These are phyloP conservation scores for Sinocyclocheilus rhinocerous DNA, from an alignment of 2,113 vertebrate genomes.

Conservation along the genomic window DNA sequence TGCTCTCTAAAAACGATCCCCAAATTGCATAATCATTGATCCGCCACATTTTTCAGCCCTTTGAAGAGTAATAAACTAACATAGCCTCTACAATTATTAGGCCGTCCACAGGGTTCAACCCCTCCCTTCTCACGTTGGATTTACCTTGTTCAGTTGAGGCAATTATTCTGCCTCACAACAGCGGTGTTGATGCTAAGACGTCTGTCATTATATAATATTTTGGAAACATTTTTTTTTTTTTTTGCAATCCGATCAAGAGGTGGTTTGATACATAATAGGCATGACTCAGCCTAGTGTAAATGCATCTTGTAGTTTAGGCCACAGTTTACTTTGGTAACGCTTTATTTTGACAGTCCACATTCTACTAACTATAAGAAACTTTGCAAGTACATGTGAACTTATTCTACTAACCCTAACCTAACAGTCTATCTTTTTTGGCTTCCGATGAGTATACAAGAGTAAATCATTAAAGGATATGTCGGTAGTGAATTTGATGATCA, in stretches of 20 bases:
- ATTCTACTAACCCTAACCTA: neutral
- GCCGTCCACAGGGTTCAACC: slow-evolving; percentile 54
- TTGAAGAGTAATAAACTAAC: slow-evolving; percentile 74
- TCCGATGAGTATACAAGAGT: neutral
- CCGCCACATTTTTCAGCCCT: slow-evolving; percentile 66
- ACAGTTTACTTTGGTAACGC: neutral
- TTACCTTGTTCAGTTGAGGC: slow-evolving; percentile 43
- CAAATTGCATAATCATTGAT: slow-evolving; percentile 67
- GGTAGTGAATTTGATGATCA: neutral
- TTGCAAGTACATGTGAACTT: neutral
- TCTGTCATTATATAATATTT: slow-evolving; percentile 38
- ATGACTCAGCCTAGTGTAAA: neutral
- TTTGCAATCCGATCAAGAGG: neutral
- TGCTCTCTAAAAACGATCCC: slow-evolving; percentile 67
- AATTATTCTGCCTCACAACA: slow-evolving; percentile 50
- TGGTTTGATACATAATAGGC: neutral
- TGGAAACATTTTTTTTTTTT: slow-evolving; percentile 28
- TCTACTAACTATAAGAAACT: neutral
- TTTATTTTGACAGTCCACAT: neutral
- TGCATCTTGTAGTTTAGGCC: neutral
- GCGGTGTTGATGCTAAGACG: neutral
- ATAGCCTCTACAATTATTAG: slow-evolving; percentile 70
- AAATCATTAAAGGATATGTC: neutral
- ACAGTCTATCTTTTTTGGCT: neutral
- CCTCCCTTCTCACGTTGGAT: slow-evolving; percentile 49